A percentile compares a stretch with the other conserved stretches of the same genome.
These are phyloP conservation scores for Falco concolor DNA, from an alignment of 2,797 vertebrate species.

Conservation along the genomic window DNA sequence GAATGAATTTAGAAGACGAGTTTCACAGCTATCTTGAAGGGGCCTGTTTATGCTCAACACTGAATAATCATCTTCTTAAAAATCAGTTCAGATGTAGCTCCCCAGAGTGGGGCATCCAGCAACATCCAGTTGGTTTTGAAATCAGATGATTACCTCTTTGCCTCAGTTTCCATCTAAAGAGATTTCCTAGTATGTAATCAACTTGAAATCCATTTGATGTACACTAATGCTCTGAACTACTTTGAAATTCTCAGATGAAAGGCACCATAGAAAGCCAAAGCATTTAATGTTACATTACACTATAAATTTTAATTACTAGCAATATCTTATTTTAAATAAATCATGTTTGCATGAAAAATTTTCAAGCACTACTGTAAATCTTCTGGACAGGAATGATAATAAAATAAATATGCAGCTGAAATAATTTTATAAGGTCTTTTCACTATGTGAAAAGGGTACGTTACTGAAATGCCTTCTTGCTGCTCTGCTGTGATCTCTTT, in stretches of 20 bases:
- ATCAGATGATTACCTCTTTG: background rate
- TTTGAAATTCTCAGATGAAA: constrained; percentile 55
- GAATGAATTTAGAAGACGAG: background rate
- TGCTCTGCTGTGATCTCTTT: background rate
- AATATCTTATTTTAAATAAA: constrained; percentile 40
- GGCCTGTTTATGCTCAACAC: background rate
- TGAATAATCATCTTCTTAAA: background rate
- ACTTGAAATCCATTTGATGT: constrained; percentile 15
- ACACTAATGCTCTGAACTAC: background rate
- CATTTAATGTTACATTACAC: background rate
- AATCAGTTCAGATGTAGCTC: background rate
- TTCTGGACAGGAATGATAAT: constrained; percentile 2
- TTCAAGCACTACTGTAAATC: constrained; percentile 19
- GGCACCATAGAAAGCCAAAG: background rate
- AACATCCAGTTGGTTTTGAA: background rate
- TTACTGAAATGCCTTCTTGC: constrained; percentile 3
- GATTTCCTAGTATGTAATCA: background rate
- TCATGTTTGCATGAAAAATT: constrained; percentile 1
- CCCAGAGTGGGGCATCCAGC: background rate
- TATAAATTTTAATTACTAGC: constrained; percentile 43
- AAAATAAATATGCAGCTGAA: constrained; percentile 37
- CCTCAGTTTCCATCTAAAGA: constrained; percentile 13
- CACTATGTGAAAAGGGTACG: background rate
- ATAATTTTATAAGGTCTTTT: constrained; percentile 1
- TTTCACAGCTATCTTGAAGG: background rate